Base-by-base conservation (phyloP, 2,797 vertebrate genomes). In the Enteromius viviparus region DNA sequence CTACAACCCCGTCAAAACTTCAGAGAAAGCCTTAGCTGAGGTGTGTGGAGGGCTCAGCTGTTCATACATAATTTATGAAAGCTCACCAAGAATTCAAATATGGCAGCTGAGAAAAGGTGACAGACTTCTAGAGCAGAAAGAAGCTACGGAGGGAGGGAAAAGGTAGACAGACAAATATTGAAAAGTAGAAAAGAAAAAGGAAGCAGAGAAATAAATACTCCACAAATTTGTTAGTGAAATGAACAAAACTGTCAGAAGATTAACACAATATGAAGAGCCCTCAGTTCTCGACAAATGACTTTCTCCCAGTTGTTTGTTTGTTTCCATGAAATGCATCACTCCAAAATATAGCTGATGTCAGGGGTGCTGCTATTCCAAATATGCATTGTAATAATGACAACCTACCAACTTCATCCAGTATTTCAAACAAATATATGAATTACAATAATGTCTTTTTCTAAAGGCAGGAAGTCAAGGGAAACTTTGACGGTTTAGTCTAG, bases 61-160 rank as follows among this genome's bases (percentile, higher is more conserved):
- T 75, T 68, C 82, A 90, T 89, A 21, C 87, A 91, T 89, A 86
- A 89, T 89, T 81, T 45, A 91, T 4, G 65, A 21, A 4, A 55
- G 29, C 69, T 62, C 29, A 51, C 29, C 29, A 4, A 65, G 76
- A 85, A 88, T 86, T 87, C 85, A 74, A 80, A 69, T 55, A 78
- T 51, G 32, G 53, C 26, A 10, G n/a, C 60, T 81, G 87, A 86
- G 65, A 70, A 81, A 86, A 80, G 53, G 62, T 83, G 87, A 86
- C 76, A 66, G 55, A 42, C 78, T 62, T 78, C 42, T 65, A 37
- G 71, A 40, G 79, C 68, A 81, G 80, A 65, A 84, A 51, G 68
- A 9, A 49, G 21, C 47, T 72, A 14, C 6, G 32, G 21, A 42
- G 60, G 26, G 11, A 86, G 19, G 53, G 0, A 14, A 21, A 51